phyloP scores from a whole-genome alignment of 2,113 vertebrate species.

The Egretta garzetta region DNA sequence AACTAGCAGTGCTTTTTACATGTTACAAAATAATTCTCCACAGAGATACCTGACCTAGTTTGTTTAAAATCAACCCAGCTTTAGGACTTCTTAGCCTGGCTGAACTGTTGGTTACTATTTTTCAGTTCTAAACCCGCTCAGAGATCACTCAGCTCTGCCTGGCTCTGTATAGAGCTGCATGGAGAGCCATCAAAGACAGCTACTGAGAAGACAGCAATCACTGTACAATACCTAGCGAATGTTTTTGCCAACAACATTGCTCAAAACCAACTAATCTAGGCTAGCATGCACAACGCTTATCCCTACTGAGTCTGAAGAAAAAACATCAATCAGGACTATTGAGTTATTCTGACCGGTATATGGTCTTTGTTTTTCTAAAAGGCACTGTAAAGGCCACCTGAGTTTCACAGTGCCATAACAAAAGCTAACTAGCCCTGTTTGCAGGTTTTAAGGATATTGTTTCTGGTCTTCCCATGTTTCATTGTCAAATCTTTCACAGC shows the following conservation, averaged over 20 bases:
- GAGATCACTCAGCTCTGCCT: neutral
- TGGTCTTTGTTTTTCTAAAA: neutral
- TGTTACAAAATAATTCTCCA: neutral
- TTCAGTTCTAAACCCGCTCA: neutral
- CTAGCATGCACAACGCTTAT: neutral
- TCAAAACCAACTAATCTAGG: neutral
- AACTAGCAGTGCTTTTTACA: slow-evolving; percentile 8
- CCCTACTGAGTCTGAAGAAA: neutral
- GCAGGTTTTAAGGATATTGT: neutral
- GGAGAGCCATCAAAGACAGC: neutral
- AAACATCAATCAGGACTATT: neutral
- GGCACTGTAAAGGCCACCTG: neutral
- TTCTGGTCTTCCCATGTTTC: neutral
- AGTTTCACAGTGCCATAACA: neutral
- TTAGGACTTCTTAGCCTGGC: neutral
- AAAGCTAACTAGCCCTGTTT: neutral
- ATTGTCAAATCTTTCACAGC: neutral
- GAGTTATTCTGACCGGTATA: neutral
- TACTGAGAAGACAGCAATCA: neutral
- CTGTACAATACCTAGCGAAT: neutral
- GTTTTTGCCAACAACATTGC: neutral
- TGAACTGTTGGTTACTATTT: neutral
- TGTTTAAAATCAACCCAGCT: neutral
- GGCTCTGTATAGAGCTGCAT: neutral
- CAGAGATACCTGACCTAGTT: slow-evolving; percentile 3